Evolutionary conservation across 2,888 invertebrate genomes (phyloP), one percentile per base, ranked within the genome.

Genomic region (Netelia inedita): DNA sequence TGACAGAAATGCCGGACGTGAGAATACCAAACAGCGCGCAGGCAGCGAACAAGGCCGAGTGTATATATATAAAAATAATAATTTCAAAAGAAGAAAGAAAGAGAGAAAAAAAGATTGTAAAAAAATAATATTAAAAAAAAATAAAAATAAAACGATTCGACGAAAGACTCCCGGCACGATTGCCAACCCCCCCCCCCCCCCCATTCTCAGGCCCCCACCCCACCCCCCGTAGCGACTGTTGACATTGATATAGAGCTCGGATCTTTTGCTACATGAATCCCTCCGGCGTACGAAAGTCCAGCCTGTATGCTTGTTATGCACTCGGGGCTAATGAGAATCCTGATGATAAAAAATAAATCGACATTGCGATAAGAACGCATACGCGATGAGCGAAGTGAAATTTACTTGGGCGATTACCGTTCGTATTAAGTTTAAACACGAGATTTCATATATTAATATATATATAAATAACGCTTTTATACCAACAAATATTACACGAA

Each of bases 1-100:
- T 75, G 55, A 73, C 82, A 66, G 68, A 76, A 78, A 78, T 82
- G 71, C 66, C 82, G 68, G 72, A 78, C 53, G 68, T 82, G 35
- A 71, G 71, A 76, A 82, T 65, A 81, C 19, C 59, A 75, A 75
- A 75, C 69, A 73, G 41, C 43, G 9, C 46, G 10, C 50, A 74
- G 19, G 11, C 28, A 19, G 74, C n/a, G n/a, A n/a, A 53, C 63
- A 21, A 74, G 63, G 74, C 63, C 50, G 9, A 53, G 53, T 75
- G 9, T 65, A 9, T 57, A 19, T 57, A 19, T 19, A 57, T n/a
- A 57, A 57, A 57, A 57, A 19, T 28, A 28, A 28, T 28, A 21
- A 61, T 23, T 50, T 1, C 16, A 28, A 46, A 61, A 73, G 2
- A 63, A 73, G 61, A 28, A 61, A n/a, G 23, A n/a, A 59, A 2